These are phyloP conservation scores for Clinocottus analis DNA, from an alignment of 2,113 vertebrate genomes.

Conservation along the genomic window DNA sequence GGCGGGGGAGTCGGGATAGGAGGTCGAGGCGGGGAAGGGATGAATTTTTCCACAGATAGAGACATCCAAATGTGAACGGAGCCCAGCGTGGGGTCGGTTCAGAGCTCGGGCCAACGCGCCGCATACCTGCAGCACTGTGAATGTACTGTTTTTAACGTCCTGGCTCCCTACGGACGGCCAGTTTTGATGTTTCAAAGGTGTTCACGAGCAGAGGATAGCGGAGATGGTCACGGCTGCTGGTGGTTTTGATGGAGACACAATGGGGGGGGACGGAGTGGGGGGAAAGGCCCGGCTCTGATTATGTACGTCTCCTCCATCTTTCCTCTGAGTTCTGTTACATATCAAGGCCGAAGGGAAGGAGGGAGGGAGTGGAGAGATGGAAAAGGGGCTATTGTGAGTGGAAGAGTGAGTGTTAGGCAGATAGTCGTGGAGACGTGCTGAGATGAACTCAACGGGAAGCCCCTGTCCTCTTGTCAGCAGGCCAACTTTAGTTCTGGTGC, in stretches of 20 bases:
- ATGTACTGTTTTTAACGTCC: constrained; percentile 35
- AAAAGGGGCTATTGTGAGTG: constrained; percentile 53
- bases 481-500: constrained; percentile 62
- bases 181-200: constrained; percentile 68
- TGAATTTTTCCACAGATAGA: constrained; percentile 76
- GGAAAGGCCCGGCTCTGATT: constrained; percentile 65
- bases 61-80: constrained; percentile 72
- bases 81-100: constrained; percentile 65
- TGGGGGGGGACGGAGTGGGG: constrained; percentile 24
- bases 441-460: constrained; percentile 62
- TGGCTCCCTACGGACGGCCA: constrained; percentile 45
- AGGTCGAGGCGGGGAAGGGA: constrained; percentile 50
- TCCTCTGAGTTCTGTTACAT: constrained; percentile 71
- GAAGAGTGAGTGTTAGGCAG: constrained; percentile 74
- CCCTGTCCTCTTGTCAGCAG: constrained; percentile 61
- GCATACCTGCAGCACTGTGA: constrained; percentile 50
- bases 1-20: constrained; percentile 52
- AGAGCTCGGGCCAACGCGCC: constrained; percentile 29
- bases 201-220: constrained; percentile 43
- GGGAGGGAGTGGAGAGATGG: constrained; percentile 45
- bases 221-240: constrained; percentile 27
- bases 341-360: constrained; percentile 58
- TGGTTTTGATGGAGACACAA: constrained; percentile 57
- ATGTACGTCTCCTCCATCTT: constrained; percentile 65
- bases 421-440: constrained; percentile 72